phyloP scores from a whole-genome alignment of 2,888 invertebrate species.

The Seladonia tumulorum region DNA sequence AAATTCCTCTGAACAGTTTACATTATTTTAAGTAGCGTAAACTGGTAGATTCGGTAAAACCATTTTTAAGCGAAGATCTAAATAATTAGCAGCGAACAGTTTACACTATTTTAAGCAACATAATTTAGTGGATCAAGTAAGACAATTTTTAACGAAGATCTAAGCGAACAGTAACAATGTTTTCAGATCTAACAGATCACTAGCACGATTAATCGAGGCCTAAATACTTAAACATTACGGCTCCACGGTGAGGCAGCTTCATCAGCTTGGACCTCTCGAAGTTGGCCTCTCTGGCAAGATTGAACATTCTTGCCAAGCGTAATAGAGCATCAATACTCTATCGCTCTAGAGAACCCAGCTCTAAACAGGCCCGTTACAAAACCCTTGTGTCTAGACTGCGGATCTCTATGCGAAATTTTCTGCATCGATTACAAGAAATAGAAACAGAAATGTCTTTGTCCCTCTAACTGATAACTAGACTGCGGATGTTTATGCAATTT shows the following conservation, averaged over 20 bases:
- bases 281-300: background rate
- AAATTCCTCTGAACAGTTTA: too few relatives aligned
- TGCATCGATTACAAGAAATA: background rate
- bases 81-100: background rate
- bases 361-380: background rate
- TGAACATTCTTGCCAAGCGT: background rate
- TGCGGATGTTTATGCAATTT: too few relatives aligned
- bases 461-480: too few relatives aligned
- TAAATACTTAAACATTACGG: background rate
- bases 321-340: background rate
- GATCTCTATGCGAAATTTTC: background rate
- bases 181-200: background rate
- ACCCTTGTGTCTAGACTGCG: background rate
- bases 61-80: background rate
- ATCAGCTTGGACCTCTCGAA: constrained; percentile 1
- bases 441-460: too few relatives aligned
- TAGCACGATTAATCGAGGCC: constrained; percentile 6
- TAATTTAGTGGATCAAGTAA: background rate
- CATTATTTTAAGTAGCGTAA: too few relatives aligned
- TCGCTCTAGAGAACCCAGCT: background rate
- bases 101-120: background rate
- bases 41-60: background rate
- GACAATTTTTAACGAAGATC: background rate
- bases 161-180: too few relatives aligned
- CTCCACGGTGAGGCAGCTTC: background rate